These are phyloP conservation scores for Schizothorax lantsangensis DNA, from an alignment of 2,797 vertebrate genomes.

Conservation along the genomic window DNA sequence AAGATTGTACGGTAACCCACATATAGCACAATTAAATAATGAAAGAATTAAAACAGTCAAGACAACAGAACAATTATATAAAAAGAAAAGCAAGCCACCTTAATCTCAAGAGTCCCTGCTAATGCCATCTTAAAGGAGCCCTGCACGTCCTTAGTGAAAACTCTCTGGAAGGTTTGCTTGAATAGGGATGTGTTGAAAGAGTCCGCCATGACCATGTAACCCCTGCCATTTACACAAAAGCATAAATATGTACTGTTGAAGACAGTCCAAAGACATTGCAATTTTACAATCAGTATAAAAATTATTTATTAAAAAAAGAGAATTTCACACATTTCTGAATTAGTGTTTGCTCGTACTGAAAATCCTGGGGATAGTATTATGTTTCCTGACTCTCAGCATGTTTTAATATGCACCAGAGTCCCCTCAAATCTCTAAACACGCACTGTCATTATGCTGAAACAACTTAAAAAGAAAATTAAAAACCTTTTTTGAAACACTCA, in stretches of 20 bases:
- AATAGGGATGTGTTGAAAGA: slow-evolving; percentile 98
- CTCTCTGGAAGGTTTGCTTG: slow-evolving; percentile 97
- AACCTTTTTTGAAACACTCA: slow-evolving; percentile 64
- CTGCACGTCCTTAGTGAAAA: slow-evolving; percentile 93
- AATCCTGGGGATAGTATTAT: neutral
- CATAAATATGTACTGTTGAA: neutral
- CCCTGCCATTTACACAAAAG: slow-evolving; percentile 72
- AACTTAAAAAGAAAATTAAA: neutral
- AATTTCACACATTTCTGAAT: neutral
- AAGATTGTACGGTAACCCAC: neutral
- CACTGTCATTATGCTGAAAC: neutral
- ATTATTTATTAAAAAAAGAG: neutral
- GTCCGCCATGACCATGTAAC: slow-evolving; percentile 98
- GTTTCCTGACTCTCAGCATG: neutral
- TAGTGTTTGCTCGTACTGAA: neutral
- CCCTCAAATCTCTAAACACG: neutral
- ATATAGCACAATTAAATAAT: neutral
- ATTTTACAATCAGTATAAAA: neutral
- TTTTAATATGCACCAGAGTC: neutral
- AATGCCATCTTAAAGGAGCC: slow-evolving; percentile 97
- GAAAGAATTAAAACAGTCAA: neutral
- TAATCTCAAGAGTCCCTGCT: slow-evolving; percentile 93
- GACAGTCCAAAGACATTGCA: neutral
- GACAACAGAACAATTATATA: neutral
- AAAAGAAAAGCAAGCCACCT: slow-evolving; percentile 77